phyloP scores from a whole-genome alignment of 1,140 invertebrate species.

The Atta texana region DNA sequence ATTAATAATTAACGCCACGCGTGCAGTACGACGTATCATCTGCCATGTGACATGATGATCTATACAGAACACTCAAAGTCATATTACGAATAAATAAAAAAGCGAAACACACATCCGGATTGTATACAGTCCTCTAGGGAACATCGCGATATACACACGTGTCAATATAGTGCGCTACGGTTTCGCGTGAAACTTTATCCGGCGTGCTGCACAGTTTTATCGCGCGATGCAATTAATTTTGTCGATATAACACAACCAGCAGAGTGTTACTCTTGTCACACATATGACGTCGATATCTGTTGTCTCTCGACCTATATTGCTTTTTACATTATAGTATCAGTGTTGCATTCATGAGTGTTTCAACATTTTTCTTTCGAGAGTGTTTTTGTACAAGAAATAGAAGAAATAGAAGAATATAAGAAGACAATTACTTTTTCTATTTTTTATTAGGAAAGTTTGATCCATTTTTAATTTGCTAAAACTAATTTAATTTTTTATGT shows the following conservation, averaged over 20 bases:
- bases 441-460: not conserved
- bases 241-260: conserved; percentile 57
- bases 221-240: conserved; percentile 68
- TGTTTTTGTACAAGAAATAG: not conserved
- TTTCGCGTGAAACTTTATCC: conserved; percentile 66
- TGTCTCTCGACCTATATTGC: conserved; percentile 34
- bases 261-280: conserved; percentile 56
- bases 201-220: conserved; percentile 55
- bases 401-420: not conserved
- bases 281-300: conserved; percentile 54
- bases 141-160: conserved; percentile 53
- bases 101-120: conserved; percentile 29
- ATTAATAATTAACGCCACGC: not conserved
- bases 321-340: conserved; percentile 22
- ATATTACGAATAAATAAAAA: conserved; percentile 57
- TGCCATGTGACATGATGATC: conserved; percentile 21
- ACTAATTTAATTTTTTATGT: not conserved
- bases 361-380: conserved; percentile 2
- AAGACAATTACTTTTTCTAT: not conserved
- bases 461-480: not conserved
- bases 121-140: conserved; percentile 30
- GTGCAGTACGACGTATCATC: not conserved
- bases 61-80: conserved; percentile 31
- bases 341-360: conserved; percentile 20
- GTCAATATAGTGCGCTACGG: conserved; percentile 63